phyloP scores from a whole-genome alignment of 2,888 invertebrate genomes.

The Strigamia crassipes region DNA sequence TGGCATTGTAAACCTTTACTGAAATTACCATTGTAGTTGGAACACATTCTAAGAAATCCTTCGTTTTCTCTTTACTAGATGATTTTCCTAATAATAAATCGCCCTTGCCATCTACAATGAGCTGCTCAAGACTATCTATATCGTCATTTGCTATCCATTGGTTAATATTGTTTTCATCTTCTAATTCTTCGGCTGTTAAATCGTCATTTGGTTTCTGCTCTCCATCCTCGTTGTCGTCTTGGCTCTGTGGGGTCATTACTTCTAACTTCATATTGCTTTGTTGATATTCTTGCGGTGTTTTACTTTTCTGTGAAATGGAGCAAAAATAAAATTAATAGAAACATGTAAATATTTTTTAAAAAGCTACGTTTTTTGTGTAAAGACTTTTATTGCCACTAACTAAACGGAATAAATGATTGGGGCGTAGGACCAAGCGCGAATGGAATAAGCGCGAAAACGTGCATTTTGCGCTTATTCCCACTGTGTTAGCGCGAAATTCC shows the following conservation, averaged over 20 bases:
- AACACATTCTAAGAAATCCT: constrained; percentile 54
- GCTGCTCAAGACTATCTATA: constrained; percentile 53
- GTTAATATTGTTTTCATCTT: constrained; percentile 50
- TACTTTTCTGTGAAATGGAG: constrained; percentile 67
- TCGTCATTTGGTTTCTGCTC: constrained; percentile 51
- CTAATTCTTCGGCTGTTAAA: constrained; percentile 37
- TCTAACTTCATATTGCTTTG: constrained; percentile 65
- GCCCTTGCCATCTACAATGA: constrained; percentile 55
- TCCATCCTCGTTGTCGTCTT: constrained; percentile 52
- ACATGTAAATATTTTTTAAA: too few relatives aligned
- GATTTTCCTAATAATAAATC: constrained; percentile 53
- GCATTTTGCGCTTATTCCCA: too few relatives aligned
- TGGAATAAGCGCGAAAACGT: too few relatives aligned
- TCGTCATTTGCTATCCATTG: constrained; percentile 53
- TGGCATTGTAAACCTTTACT: neutral
- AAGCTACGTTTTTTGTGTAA: too few relatives aligned
- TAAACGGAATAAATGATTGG: too few relatives aligned
- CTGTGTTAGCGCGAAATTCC: too few relatives aligned
- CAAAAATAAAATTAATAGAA: neutral
- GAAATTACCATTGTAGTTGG: constrained; percentile 54
- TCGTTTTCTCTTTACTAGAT: constrained; percentile 52
- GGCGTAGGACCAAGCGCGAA: too few relatives aligned
- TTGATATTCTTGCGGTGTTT: constrained; percentile 75
- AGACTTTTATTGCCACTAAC: too few relatives aligned
- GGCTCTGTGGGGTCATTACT: constrained; percentile 52